Base-by-base conservation (phyloP, 1,140 invertebrate genomes). In the Drosophila pseudoananassae region DNA sequence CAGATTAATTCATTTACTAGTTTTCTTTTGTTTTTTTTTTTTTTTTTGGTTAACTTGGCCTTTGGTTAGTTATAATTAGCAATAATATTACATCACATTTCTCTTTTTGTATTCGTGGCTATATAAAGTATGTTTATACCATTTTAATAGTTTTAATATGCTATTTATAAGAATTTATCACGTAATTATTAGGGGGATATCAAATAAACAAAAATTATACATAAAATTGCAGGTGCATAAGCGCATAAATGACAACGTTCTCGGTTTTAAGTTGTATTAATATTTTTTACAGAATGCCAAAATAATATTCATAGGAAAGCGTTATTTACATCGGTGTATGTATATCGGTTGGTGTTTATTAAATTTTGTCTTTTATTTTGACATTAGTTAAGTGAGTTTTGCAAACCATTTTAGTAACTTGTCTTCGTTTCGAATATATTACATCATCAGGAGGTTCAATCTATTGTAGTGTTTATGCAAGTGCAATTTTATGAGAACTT, bases 61-160 rank as follows among this genome's bases (percentile, higher is more conserved):
- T 91, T 91, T 91, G 84, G 90, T 91, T 91, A 91, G 90, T 91
- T 91, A 72, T 87, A 90, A 85, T 90, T 90, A 90, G 88, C 79
- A 84, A 82, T 80, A 85, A 73, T 82, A 88, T 90, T 88, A 90
- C 76, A 78, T 90, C 82, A 90, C 76, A 90, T 88, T 55, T 85
- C 33, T 75, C 49, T 65, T 61, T 78, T 25, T 47, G 33, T 33
- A 6, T 43, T 45, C 17, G 17, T 57, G 51, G 33, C 63, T 66
- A 66, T 63, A 23, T 63, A 23, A 61, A 49, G 23, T 50, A 59
- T 61, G 49, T 45, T 50, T 61, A 33, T 69, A 59, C 60, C 60
- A 27, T 71, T 78, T 78, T 69, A 53, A 40, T 76, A 63, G 75
- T 57, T 54, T 76, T 64, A 78, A 83, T 78, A 68, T 56, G 76